Evolutionary conservation across 1,140 invertebrate species (phyloP), one percentile per base, ranked within the genome.

Genomic region (Cydia amplana): DNA sequence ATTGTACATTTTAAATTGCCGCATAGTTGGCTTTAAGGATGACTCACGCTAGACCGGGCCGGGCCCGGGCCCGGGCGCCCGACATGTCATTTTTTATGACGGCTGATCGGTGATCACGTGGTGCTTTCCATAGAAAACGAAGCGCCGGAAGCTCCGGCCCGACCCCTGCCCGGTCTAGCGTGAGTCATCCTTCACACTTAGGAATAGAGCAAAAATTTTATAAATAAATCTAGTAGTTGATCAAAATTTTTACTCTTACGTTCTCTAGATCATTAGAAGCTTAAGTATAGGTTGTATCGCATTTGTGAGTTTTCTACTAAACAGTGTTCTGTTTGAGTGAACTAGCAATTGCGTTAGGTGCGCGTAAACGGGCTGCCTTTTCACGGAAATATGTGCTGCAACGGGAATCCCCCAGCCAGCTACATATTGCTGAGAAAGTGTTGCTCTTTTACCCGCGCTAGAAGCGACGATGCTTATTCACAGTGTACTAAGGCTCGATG

Each of bases 401-500:
- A 55, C 51, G n/a, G n/a, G n/a, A n/a, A n/a, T n/a, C n/a, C n/a
- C n/a, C n/a, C n/a, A n/a, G 43, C 12, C 43, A 46, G 43, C 12
- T 16, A 79, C 78, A 80, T 76, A 82, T 84, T 86, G 86, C 90
- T 88, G 85, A 80, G 83, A 84, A 75, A 60, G 4, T 16, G 36
- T 40, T 7, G 28, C 7, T 6, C 3, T 16, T 28, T 28, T 70
- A 70, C 25, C 25, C 65, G 16, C 28, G 18, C 72, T 10, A 49
- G 12, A 63, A 60, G 46, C 49, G 55, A 60, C 64, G 32, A 75
- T 43, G 65, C 65, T 70, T 70, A 60, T 76, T 65, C 85, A 87
- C 85, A 86, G 85, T 88, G 88, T 91, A 91, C 85, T 90, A 91
- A 91, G 91, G 90, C 90, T 90, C 90, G 91, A 91, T 92, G 87